Evolutionary conservation across 2,113 vertebrate species (phyloP), one percentile per base, ranked within the genome.

Genomic region (Corapipo altera): DNA sequence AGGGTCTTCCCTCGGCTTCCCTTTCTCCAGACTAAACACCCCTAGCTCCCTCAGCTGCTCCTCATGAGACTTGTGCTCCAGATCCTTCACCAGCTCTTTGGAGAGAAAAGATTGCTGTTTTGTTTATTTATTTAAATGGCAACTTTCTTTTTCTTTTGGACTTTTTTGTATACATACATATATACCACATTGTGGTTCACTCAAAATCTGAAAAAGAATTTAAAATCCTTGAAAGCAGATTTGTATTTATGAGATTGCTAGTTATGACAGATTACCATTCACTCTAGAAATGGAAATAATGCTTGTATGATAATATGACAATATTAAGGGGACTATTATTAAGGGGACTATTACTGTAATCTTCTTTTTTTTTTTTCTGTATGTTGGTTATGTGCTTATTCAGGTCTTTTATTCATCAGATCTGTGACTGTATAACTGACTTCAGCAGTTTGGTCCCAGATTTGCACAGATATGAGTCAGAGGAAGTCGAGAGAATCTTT

Each of bases 171-270:
- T 48, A 1, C 19, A 7, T 11, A 32, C 4, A 4, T 15, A n/a
- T 30, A 30, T 41, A 35, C 22, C 32, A 35, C 58, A 35, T 35
- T 35, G 6, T 39, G 30, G 9, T 55, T 49, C 22, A 37, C 13
- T 74, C 33, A 48, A 74, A 66, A 81, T n/a, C 26, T 33, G 46
- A 70, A 91, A 75, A 83, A 52, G 20, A 44, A 75, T 41, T 20
- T 17, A 71, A 85, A 91, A 67, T 51, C 33, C 8, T 30, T n/a
- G 30, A 85, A 91, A 88, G 33, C 6, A 86, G 57, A 54, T 41
- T 88, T 94, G 79, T 78, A 62, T 66, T 89, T 79, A 51, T 94
- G 54, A 89, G 17, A 52, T 76, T 89, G 28, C 5, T 64, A 71
- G 48, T 57, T 76, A 32, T 89, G 49, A 37, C 59, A 69, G 72